Conservation (phyloP, 64 coral and sea anemone species). For the Montipora cactus region DNA sequence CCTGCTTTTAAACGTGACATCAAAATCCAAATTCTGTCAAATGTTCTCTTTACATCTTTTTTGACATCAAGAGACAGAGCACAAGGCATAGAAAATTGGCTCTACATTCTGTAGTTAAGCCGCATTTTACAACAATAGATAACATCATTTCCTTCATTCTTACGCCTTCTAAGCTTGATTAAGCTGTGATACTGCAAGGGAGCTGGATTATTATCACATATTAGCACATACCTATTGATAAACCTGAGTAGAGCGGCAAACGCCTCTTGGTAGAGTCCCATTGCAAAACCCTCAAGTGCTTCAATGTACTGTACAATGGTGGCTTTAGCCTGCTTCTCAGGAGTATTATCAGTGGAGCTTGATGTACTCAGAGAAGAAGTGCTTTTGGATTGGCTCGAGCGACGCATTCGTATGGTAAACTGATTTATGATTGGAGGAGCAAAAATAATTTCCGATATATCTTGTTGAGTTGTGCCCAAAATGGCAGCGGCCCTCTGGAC, state of each 20-base stretch:
- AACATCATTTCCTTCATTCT: no score
- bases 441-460: slow-evolving; percentile 96
- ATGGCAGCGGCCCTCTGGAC: slow-evolving; percentile 88
- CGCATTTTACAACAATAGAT: no score
- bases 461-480: slow-evolving; percentile 81
- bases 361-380: slow-evolving; percentile 40
- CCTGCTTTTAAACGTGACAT: no score
- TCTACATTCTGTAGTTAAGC: no score
- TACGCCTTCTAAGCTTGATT: no score
- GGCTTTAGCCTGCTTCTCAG: slow-evolving; percentile 71
- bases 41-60: no score
- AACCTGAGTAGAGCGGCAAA: slow-evolving; percentile 82
- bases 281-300: slow-evolving; percentile 93
- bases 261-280: slow-evolving; percentile 94
- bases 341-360: slow-evolving; percentile 59
- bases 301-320: slow-evolving; percentile 80
- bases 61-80: no score
- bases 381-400: slow-evolving; percentile 60
- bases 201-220: background rate
- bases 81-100: no score
- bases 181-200: background rate
- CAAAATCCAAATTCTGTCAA: no score
- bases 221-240: slow-evolving; percentile 82
- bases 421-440: slow-evolving; percentile 96
- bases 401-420: slow-evolving; percentile 83